Evolutionary conservation across 1,140 invertebrate species (phyloP).

Genomic region (Polypedilum vanderplanki): DNA sequence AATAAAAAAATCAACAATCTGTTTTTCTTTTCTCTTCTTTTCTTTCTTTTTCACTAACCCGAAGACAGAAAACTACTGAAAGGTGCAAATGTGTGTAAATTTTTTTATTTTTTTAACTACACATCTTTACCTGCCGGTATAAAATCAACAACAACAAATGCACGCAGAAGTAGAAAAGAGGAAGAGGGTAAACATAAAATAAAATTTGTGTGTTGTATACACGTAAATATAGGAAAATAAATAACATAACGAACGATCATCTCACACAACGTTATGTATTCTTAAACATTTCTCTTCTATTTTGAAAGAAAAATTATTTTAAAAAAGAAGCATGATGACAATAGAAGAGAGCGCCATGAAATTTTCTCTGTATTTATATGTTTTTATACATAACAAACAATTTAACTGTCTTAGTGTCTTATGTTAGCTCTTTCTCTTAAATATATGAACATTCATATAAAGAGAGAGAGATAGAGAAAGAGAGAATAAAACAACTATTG

Average conservation of each 20-base stretch:
- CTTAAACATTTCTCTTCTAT: no score
- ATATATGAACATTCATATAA: no score
- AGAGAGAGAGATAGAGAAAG: background rate
- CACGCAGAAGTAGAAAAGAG: background rate
- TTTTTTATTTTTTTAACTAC: background rate
- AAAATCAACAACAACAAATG: background rate
- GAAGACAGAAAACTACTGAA: background rate
- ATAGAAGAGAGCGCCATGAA: background rate
- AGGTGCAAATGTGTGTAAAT: constrained; percentile 28
- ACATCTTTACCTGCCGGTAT: background rate
- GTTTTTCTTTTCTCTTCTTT: background rate
- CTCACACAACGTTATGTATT: no score
- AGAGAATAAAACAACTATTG: background rate
- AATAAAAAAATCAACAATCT: constrained; percentile 21
- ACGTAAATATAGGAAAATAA: no score
- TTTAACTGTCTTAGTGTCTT: constrained; percentile 6
- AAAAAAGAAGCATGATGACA: background rate
- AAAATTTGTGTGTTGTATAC: no score
- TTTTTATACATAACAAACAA: background rate
- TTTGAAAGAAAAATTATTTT: background rate
- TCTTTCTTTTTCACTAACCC: background rate
- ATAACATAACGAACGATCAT: no score
- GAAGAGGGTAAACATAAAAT: background rate
- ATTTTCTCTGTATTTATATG: background rate
- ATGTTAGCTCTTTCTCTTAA: background rate